Percentiles rank a stretch among this genome's conserved stretches.
Conservation (phyloP, 2,113 vertebrate genomes). For the Pseudorasbora parva region DNA sequence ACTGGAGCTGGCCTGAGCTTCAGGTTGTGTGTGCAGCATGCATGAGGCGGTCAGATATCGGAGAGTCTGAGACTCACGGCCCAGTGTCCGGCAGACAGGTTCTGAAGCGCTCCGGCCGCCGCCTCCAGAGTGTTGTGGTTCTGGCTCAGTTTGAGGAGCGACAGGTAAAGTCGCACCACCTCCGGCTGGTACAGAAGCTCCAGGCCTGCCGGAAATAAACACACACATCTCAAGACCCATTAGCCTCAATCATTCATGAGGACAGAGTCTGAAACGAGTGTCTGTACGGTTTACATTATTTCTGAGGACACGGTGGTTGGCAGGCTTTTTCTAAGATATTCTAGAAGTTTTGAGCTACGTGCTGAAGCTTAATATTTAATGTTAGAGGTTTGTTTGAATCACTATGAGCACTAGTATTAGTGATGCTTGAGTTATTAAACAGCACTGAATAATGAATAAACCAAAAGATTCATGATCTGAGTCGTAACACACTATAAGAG, state of each 20-base stretch:
- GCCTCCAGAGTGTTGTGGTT: conserved; percentile 98
- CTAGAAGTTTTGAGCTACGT: background rate
- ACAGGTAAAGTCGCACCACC: conserved; percentile 94
- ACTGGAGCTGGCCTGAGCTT: too few species aligned
- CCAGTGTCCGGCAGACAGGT: conserved; percentile 96
- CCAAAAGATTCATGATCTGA: background rate
- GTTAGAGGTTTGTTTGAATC: background rate
- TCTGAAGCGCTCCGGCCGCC: conserved; percentile 93
- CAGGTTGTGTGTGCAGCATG: background rate
- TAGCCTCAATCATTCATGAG: conserved; percentile 7
- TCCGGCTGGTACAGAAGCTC: conserved; percentile 96
- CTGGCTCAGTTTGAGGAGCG: conserved; percentile 93
- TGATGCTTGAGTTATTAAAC: background rate
- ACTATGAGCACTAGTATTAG: background rate
- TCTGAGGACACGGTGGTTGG: background rate
- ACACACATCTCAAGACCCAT: conserved; percentile 26
- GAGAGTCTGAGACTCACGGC: conserved; percentile 69
- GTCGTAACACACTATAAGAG: background rate
- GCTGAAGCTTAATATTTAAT: background rate
- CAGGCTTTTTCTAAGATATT: background rate
- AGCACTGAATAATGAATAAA: too few species aligned
- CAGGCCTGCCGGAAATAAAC: conserved; percentile 79
- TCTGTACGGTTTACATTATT: background rate
- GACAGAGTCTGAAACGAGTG: background rate
- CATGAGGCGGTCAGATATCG: background rate